A percentile compares a stretch with the other conserved stretches of the same genome.
These are phyloP conservation scores for Lycia hirtaria DNA, from an alignment of 2,888 invertebrate genomes.

Conservation along the genomic window DNA sequence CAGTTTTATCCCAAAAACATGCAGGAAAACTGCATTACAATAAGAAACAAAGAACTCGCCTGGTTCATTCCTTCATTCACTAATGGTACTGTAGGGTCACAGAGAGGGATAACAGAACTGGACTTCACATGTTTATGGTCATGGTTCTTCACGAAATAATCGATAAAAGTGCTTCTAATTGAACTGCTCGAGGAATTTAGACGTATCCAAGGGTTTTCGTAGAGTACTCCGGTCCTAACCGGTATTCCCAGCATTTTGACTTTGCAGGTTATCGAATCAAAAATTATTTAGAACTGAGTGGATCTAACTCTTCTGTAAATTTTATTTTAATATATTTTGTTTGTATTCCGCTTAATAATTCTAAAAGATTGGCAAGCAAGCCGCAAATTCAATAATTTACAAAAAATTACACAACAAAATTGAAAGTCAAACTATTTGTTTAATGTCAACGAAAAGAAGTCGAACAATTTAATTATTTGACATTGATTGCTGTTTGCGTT, in stretches of 20 bases:
- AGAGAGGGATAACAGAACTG: slow-evolving; percentile 94
- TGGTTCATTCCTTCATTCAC: slow-evolving; percentile 99
- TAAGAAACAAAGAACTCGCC: slow-evolving; percentile 83
- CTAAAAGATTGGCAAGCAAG: too few species aligned
- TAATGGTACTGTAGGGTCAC: slow-evolving; percentile 95
- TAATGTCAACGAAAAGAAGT: too few species aligned
- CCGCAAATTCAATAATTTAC: too few species aligned
- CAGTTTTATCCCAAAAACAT: too few species aligned
- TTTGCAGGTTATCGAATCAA: slow-evolving; percentile 31
- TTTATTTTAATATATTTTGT: too few species aligned
- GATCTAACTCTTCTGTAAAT: too few species aligned
- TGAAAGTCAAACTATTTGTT: too few species aligned
- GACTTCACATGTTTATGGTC: slow-evolving; percentile 93
- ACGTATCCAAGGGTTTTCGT: slow-evolving; percentile 54
- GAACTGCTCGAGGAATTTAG: slow-evolving; percentile 65
- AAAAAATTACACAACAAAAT: too few species aligned
- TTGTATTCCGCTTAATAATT: too few species aligned
- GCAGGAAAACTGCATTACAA: too few species aligned
- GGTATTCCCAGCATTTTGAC: slow-evolving; percentile 70
- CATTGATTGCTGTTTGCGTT: too few species aligned
- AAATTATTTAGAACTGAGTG: not conserved
- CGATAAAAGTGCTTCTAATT: slow-evolving; percentile 87
- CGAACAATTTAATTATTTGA: too few species aligned
- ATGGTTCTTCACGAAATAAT: slow-evolving; percentile 91
- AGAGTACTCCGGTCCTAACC: slow-evolving; percentile 54